Conservation (phyloP, 2,797 vertebrate species). For the Danio albolineatus region DNA sequence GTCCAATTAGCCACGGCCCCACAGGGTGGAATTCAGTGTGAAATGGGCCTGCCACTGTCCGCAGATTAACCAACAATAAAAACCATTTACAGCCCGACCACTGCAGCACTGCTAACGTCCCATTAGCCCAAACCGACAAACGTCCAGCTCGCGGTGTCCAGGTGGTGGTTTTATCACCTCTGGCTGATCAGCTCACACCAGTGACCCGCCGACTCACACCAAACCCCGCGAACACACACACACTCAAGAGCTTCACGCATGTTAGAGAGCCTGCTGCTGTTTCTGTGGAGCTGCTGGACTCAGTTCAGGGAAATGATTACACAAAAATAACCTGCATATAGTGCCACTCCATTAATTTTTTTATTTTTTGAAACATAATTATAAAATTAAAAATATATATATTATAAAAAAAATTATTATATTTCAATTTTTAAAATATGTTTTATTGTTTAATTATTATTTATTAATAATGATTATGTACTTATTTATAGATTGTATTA, state of each 20-base stretch:
- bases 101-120: conserved; percentile 72
- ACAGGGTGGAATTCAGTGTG: conserved; percentile 86
- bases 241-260: conserved; percentile 75
- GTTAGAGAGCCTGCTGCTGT: conserved; percentile 76
- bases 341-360: background rate
- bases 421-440: too few species aligned
- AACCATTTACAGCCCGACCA: conserved; percentile 74
- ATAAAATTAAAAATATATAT: too few species aligned
- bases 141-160: conserved; percentile 53
- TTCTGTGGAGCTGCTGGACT: conserved; percentile 68
- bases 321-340: background rate
- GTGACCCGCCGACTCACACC: conserved; percentile 74
- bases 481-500: too few species aligned
- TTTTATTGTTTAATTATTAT: too few species aligned
- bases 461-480: too few species aligned
- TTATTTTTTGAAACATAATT: background rate
- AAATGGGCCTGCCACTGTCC: conserved; percentile 85
- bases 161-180: conserved; percentile 75
- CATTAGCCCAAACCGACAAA: conserved; percentile 34
- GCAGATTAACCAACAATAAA: conserved; percentile 86
- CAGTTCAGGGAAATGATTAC: background rate
- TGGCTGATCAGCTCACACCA: conserved; percentile 77
- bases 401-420: background rate
- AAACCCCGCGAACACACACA: conserved; percentile 75
- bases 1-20: conserved; percentile 95